Conservation (phyloP, 2,888 invertebrate genomes). For the Papilio protenor region DNA sequence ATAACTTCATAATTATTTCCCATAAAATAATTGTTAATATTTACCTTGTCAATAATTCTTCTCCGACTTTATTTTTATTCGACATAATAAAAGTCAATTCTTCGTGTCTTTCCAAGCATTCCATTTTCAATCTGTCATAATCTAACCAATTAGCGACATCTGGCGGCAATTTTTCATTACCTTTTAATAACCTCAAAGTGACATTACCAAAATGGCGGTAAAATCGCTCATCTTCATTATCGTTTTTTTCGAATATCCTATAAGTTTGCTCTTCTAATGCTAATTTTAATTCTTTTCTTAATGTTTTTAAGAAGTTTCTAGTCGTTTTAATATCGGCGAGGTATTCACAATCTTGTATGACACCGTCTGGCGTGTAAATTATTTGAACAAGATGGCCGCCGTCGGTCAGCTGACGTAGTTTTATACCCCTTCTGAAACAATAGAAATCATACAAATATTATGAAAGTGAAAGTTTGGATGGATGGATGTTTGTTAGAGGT, state of each 20-base stretch:
- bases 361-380: slow-evolving; percentile 85
- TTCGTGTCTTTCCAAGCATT: slow-evolving; percentile 79
- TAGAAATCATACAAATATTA: no score
- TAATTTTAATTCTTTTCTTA: slow-evolving; percentile 83
- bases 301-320: slow-evolving; percentile 83
- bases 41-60: slow-evolving; percentile 70
- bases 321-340: slow-evolving; percentile 82
- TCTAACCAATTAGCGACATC: slow-evolving; percentile 84
- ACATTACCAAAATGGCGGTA: slow-evolving; percentile 80
- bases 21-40: neutral
- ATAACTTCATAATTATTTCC: slow-evolving; percentile 1
- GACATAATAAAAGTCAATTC: slow-evolving; percentile 72
- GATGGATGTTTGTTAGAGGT: no score
- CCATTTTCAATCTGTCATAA: slow-evolving; percentile 82
- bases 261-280: slow-evolving; percentile 73
- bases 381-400: slow-evolving; percentile 88
- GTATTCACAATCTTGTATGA: slow-evolving; percentile 88
- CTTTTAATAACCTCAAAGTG: slow-evolving; percentile 81
- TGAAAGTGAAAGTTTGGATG: no score
- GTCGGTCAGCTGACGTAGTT: slow-evolving; percentile 87
- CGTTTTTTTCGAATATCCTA: slow-evolving; percentile 61
- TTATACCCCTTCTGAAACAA: slow-evolving; percentile 46
- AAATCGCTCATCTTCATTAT: slow-evolving; percentile 64
- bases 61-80: slow-evolving; percentile 65
- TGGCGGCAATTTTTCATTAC: slow-evolving; percentile 74